These are phyloP conservation scores for Emydoidea blandingii DNA, from an alignment of 2,797 vertebrate species.

Conservation along the genomic window DNA sequence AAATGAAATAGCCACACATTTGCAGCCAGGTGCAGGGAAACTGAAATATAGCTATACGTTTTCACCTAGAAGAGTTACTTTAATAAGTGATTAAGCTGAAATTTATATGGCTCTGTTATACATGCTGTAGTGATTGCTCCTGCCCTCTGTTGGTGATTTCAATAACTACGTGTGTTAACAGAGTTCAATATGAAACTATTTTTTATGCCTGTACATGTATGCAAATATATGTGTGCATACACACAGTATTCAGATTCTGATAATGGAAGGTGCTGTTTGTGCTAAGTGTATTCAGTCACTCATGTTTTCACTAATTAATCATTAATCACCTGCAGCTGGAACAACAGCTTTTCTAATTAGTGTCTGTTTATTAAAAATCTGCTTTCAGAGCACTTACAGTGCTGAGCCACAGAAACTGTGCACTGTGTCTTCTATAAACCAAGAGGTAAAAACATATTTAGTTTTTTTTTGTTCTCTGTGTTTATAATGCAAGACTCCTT, in stretches of 20 bases:
- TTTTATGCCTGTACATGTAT: neutral
- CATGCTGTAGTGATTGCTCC: neutral
- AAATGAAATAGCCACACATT: neutral
- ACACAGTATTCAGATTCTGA: conserved; percentile 47
- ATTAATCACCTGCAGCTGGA: conserved; percentile 66
- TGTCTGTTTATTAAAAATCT: conserved; percentile 50
- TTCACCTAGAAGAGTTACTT: neutral
- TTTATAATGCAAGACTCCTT: conserved; percentile 1
- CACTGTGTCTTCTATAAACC: neutral
- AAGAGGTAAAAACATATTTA: neutral
- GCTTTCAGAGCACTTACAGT: conserved; percentile 29
- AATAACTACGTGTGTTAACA: neutral
- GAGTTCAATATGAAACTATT: neutral
- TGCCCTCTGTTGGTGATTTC: neutral
- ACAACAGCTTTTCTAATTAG: conserved; percentile 45
- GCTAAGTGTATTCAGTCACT: conserved; percentile 11
- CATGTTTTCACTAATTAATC: conserved; percentile 72
- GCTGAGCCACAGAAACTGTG: neutral
- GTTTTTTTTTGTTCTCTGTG: conserved; percentile 19
- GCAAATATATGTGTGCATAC: neutral
- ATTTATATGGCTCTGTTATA: neutral
- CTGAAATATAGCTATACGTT: neutral
- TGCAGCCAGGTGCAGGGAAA: neutral
- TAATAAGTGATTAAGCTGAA: neutral
- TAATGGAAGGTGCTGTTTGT: conserved; percentile 56